Base-by-base conservation (phyloP, 2,888 invertebrate genomes). In the Apotomis turbidana region DNA sequence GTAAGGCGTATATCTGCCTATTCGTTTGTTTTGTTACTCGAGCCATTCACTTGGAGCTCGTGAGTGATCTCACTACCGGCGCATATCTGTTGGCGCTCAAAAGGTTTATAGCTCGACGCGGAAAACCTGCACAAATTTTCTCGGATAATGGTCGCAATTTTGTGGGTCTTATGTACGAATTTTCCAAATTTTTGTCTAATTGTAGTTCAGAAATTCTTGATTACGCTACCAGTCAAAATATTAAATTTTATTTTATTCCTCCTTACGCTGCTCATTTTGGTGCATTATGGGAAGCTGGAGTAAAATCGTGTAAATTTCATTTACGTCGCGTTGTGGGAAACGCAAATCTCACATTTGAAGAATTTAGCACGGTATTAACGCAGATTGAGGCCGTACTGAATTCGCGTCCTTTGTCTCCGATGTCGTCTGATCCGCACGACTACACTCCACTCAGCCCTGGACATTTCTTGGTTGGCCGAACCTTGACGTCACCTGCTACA, bases 61-160 rank as follows among this genome's bases (percentile, higher is more conserved):
- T 78, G 0, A 75, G 75, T 27, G 73, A 74, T 49, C 74, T 78
- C 10, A 57, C 76, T 8, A 68, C 74, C 8, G 74, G 69, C 8
- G 76, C 74, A 9, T 76, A 78, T 41, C 36, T 78, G 44, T 55
- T 78, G n/a, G 75, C 76, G 27, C 67, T 78, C 36, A 78, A 76
- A 54, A 36, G 78, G 6, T 78, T 78, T 64, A 76, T 78, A 15
- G 76, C 78, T 13, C 74, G 79, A 10, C 73, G 77, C 13, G 78
- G 74, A 46, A 78, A 76, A 64, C 79, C 78, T 0, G n/a, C 44
- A 9, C 72, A 77, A 66, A 77, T 80, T 52, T 76, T 73, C 27
- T 80, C 76, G 6, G 77, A 78, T 60, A 78, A 78, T 55, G 78
- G 78, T 0, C 75, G 68, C 55, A 71, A 71, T 49, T 78, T 77